Evolutionary conservation across 1,140 invertebrate species (phyloP), one percentile per base, ranked within the genome.

Genomic region (Tribolium madens): DNA sequence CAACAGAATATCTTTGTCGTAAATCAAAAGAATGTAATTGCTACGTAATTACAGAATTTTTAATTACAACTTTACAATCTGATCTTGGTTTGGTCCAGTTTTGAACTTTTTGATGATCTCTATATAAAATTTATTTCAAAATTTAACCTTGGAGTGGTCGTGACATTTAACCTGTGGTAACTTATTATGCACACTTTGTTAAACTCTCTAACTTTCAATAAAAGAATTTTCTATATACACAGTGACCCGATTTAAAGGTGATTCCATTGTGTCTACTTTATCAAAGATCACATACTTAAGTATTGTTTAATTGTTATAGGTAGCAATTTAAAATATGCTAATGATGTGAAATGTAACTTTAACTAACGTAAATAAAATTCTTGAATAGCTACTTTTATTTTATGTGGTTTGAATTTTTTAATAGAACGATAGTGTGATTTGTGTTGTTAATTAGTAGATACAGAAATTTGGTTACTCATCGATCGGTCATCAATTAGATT

Each of bases 211-310:
- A 64, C 57, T 64, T 64, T 64, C 57, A 33, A 64, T 64, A 26
- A 64, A 64, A 64, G 57, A 64, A 64, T 64, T 64, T 60, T 64
- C 57, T 33, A 14, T 64, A 33, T 64, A 12, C 57, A 64, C 57
- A 64, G 10, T 33, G 57, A 64, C 57, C 57, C 57, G 33, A 64
- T 64, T 64, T 14, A 57, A 10, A 57, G 18, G n/a, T 21, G 57
- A 64, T 13, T 33, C 57, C 26, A 64, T 64, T 64, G 57, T 64
- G 26, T 64, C 9, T 14, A 13, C 14, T 33, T 60, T 64, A 64
- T 64, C 57, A 64, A 64, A 64, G 57, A 64, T 64, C 57, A 64
- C 57, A 64, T 64, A 33, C 57, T 33, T 64, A 9, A 9, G 21
- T 14, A 14, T 33, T 64, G 57, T 64, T 64, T 13, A 64, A 33